phyloP scores from a whole-genome alignment of 2,113 vertebrate species.

The Ifrita kowaldi region DNA sequence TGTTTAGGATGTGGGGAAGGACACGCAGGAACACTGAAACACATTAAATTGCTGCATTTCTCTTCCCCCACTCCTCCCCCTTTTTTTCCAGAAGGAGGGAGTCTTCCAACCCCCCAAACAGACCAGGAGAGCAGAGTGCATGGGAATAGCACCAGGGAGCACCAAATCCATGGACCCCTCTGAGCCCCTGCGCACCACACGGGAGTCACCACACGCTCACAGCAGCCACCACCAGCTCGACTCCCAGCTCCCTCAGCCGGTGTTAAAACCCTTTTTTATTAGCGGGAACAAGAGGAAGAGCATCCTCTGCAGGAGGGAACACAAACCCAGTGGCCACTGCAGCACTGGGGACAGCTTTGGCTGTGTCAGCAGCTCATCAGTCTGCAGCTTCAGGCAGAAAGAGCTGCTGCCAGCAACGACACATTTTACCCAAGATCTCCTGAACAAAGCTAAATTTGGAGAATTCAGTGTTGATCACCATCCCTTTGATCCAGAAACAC shows the following conservation, averaged over 20 bases:
- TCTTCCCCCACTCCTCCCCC: not conserved
- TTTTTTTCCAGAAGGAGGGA: not conserved
- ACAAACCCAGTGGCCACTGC: no score
- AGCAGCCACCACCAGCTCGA: not conserved
- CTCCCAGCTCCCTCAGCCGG: not conserved
- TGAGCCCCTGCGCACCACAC: rapidly evolving
- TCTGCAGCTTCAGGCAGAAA: rapidly evolving
- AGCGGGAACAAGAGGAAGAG: not conserved
- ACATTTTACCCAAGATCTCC: not conserved
- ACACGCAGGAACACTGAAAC: not conserved
- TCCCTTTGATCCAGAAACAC: not conserved
- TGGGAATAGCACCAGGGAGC: not conserved
- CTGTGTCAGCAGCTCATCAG: not conserved
- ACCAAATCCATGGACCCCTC: not conserved
- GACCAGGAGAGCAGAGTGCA: not conserved
- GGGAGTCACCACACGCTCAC: rapidly evolving
- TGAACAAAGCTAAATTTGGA: not conserved
- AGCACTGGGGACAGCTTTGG: not conserved
- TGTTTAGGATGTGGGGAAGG: slow-evolving; percentile 22
- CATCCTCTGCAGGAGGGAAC: not conserved
- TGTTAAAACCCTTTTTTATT: rapidly evolving
- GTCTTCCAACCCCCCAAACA: not conserved
- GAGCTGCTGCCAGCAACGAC: not conserved
- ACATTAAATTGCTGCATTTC: not conserved
- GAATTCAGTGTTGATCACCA: not conserved